Conservation (phyloP, 2,888 invertebrate genomes). For the Ischnus inquisitorius region DNA sequence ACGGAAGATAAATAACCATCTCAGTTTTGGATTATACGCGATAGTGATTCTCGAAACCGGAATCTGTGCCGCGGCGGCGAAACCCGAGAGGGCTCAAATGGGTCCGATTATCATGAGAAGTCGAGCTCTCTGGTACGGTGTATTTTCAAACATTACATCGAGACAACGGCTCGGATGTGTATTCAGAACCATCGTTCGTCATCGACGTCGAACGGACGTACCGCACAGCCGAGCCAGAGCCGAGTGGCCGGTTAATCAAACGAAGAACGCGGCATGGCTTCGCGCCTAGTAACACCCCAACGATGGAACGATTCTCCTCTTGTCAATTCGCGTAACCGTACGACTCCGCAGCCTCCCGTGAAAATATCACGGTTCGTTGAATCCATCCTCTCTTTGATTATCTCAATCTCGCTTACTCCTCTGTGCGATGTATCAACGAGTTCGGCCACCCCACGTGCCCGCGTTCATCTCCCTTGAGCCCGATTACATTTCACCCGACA, state of each 20-base stretch:
- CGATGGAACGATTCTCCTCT: slow-evolving; percentile 73
- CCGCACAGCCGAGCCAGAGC: background rate
- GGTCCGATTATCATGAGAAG: slow-evolving; percentile 60
- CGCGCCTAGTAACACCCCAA: slow-evolving; percentile 84
- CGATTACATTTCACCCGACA: slow-evolving; percentile 83
- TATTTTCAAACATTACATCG: slow-evolving; percentile 27
- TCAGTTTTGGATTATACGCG: background rate
- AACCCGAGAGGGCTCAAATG: slow-evolving; percentile 57
- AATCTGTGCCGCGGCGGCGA: slow-evolving; percentile 29
- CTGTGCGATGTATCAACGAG: background rate
- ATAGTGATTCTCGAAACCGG: background rate
- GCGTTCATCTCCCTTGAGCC: slow-evolving; percentile 31
- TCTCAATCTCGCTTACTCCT: slow-evolving; percentile 59
- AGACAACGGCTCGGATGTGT: slow-evolving; percentile 22
- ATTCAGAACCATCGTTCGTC: background rate
- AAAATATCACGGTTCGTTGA: slow-evolving; percentile 73
- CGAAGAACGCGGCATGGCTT: slow-evolving; percentile 82
- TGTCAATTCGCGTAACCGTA: slow-evolving; percentile 75
- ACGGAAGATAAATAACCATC: too few relatives aligned
- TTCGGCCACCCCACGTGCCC: slow-evolving; percentile 20
- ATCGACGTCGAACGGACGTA: background rate
- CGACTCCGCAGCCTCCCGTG: slow-evolving; percentile 71
- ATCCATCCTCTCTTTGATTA: slow-evolving; percentile 81
- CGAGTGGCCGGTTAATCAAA: slow-evolving; percentile 78
- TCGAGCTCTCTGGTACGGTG: slow-evolving; percentile 29